Conservation (phyloP, 2,888 invertebrate species). For the Pristionchus fissidentatus region DNA sequence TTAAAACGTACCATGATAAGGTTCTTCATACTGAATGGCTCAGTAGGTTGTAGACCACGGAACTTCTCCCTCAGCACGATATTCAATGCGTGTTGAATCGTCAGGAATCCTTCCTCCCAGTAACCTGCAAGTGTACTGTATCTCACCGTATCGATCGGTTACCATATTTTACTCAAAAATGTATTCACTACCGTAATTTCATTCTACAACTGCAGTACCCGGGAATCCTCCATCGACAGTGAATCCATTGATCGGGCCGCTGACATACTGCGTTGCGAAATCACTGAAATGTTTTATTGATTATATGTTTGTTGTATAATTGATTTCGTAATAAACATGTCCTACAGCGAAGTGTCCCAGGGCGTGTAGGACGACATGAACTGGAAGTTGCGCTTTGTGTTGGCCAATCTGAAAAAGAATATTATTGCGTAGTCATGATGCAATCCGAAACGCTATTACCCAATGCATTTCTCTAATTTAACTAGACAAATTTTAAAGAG, state of each 20-base stretch:
- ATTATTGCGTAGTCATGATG: too few relatives aligned
- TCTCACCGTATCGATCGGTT: not conserved
- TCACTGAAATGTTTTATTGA: not conserved
- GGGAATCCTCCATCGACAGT: conserved; percentile 75
- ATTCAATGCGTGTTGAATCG: conserved; percentile 81
- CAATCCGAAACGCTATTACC: too few relatives aligned
- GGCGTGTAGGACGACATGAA: not conserved
- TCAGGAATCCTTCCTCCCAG: conserved; percentile 82
- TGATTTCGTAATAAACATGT: not conserved
- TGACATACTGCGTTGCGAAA: conserved; percentile 61
- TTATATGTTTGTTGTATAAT: not conserved
- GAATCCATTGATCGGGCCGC: conserved; percentile 66
- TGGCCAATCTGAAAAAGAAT: conserved; percentile 55
- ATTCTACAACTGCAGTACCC: conserved; percentile 77
- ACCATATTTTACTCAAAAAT: not conserved
- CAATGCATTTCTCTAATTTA: too few relatives aligned
- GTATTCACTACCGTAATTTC: not conserved
- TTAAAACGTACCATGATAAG: conserved; percentile 13
- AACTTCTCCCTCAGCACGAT: conserved; percentile 75
- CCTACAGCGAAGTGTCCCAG: conserved; percentile 39
- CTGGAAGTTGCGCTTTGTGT: conserved; percentile 58
- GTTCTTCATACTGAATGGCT: not conserved
- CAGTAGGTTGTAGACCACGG: not conserved
- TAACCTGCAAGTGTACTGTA: conserved; percentile 78
- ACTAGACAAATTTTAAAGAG: too few relatives aligned